Evolutionary conservation across 2,888 invertebrate species (phyloP), one percentile per base, ranked within the genome.

Genomic region (Helleia helle): DNA sequence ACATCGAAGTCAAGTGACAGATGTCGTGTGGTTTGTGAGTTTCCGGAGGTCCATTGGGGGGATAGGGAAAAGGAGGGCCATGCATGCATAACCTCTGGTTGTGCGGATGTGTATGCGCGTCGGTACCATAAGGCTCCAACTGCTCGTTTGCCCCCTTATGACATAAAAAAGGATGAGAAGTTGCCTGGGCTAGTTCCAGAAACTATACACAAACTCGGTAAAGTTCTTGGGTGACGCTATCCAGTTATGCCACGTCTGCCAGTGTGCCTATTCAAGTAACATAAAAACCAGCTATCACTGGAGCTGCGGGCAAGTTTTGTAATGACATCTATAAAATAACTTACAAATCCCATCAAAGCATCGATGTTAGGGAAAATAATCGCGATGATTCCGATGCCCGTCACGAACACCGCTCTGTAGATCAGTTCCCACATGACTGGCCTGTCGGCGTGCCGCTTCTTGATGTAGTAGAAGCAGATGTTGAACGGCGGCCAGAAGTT

Each of bases 401-500:
- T 0, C 0, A 72, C 71, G 30, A 75, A 60, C 0, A 69, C 0
- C 0, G 62, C 55, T 38, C 81, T 54, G 38, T 58, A 77, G 1
- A 76, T 13, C 1, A 59, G 30, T 40, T 81, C 80, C 65, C 61
- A 63, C 15, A 41, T 43, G 0, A 59, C 5, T 0, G 38, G 4
- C 0, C 46, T 57, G 0, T 56, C 31, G 1, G 46, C 47, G 29
- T 63, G 55, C 0, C 9, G 30, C 0, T 41, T 43, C 38, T 62
- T 59, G 2, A 80, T 30, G 37, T 80, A 81, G 44, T 62, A 61
- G 48, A 67, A 80, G 12, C 55, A 52, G 0, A 73, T 48, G 26
- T 71, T 62, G 49, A 83, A 83, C 0, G 80, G 77, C 2, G 69
- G 69, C 66, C 66, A 81, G 46, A 69, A 81, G 40, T 80, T 81